phyloP scores from a whole-genome alignment of 1,140 invertebrate genomes.

The Neoseiulus cucumeris region DNA sequence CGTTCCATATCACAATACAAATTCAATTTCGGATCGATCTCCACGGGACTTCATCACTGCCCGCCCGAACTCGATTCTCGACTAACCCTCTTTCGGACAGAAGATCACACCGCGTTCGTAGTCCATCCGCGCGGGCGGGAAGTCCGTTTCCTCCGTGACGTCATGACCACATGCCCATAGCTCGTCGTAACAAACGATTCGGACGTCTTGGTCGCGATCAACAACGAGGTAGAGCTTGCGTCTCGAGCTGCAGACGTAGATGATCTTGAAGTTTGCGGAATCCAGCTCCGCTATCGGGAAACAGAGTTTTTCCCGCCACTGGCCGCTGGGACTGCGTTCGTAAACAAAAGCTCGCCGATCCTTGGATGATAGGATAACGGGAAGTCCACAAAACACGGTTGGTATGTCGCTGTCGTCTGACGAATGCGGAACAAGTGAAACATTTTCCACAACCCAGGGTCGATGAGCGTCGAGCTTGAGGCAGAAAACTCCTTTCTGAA shows the following conservation, averaged over 20 bases:
- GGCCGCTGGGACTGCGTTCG: background rate
- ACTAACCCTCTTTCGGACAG: background rate
- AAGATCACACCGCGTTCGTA: conserved; percentile 6
- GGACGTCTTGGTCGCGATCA: background rate
- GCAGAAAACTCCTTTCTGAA: background rate
- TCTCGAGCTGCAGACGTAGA: background rate
- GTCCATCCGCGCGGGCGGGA: background rate
- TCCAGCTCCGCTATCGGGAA: background rate
- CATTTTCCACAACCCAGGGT: background rate
- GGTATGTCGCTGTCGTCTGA: background rate
- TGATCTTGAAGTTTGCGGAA: background rate
- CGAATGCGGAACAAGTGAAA: background rate
- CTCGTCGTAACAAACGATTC: background rate
- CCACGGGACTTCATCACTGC: too few relatives aligned
- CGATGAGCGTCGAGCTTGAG: background rate
- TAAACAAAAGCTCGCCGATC: background rate
- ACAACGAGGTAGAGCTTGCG: conserved; percentile 8
- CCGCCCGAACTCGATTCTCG: too few relatives aligned
- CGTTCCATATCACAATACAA: too few relatives aligned
- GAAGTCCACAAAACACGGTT: background rate
- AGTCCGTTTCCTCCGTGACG: background rate
- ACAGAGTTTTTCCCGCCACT: background rate
- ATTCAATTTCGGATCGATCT: too few relatives aligned
- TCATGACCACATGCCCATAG: background rate
- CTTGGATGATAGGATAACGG: background rate